phyloP scores from a whole-genome alignment of 2,888 invertebrate genomes.

The Cephus rjabovi region DNA sequence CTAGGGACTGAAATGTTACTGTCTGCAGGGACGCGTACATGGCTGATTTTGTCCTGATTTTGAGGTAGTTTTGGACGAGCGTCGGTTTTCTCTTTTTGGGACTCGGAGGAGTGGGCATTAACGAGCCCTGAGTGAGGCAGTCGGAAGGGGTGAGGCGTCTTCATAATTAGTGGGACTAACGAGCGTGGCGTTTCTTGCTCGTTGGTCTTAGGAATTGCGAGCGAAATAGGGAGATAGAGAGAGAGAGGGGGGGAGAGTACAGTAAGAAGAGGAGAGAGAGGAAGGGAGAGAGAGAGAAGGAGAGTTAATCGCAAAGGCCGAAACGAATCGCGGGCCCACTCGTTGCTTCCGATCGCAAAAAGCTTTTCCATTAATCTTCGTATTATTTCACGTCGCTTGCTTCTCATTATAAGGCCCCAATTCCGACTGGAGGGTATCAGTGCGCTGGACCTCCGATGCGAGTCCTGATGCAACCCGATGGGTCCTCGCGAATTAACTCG shows the following conservation, averaged over 20 bases:
- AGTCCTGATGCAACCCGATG: not conserved
- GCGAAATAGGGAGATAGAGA: not conserved
- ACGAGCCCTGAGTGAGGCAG: not conserved
- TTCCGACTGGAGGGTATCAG: not conserved
- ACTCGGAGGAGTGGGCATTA: not conserved
- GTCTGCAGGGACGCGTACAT: not conserved
- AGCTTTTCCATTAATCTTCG: not conserved
- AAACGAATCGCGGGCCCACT: not conserved
- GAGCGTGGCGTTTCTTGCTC: slow-evolving; percentile 56
- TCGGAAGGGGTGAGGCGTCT: not conserved
- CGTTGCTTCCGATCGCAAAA: not conserved
- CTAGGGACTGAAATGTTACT: not conserved
- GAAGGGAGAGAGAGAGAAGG: not conserved
- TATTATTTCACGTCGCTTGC: not conserved
- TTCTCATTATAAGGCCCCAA: not conserved
- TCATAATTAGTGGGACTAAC: slow-evolving; percentile 60
- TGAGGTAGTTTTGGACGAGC: not conserved
- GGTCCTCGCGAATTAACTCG: not conserved
- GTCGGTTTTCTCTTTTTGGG: not conserved
- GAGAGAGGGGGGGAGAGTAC: not conserved
- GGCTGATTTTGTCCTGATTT: not conserved
- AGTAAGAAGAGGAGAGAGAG: no score
- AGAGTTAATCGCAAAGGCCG: not conserved
- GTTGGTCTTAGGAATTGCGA: slow-evolving; percentile 4
- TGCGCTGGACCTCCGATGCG: not conserved